These are phyloP conservation scores for Musca domestica DNA, from an alignment of 1,140 invertebrate genomes.

Conservation along the genomic window DNA sequence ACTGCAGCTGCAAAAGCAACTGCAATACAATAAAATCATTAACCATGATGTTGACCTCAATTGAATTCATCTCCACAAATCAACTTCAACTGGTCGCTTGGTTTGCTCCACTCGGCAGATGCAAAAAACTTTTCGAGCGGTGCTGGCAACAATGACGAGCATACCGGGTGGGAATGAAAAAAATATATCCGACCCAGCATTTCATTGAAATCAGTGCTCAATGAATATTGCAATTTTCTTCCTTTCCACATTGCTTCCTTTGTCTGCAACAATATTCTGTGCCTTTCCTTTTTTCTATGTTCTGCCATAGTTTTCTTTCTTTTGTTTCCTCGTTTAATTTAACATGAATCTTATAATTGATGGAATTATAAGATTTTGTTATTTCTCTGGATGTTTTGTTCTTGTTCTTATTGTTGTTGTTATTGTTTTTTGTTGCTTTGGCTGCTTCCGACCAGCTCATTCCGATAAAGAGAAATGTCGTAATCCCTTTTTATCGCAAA, in stretches of 20 bases:
- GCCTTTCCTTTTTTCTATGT: background rate
- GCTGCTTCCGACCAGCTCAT: too few relatives aligned
- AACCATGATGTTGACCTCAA: conserved; percentile 18
- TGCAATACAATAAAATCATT: background rate
- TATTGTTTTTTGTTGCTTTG: too few relatives aligned
- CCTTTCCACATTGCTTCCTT: background rate
- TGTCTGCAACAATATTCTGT: background rate
- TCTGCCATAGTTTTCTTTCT: background rate
- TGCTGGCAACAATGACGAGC: background rate
- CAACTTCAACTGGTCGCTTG: conserved; percentile 16
- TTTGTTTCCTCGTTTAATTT: background rate
- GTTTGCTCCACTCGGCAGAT: conserved; percentile 7
- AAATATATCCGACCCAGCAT: conserved; percentile 1
- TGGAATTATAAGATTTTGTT: conserved; percentile 11
- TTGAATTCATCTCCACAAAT: conserved; percentile 22
- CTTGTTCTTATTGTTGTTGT: too few relatives aligned
- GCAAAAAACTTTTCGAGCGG: background rate
- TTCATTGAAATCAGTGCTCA: conserved; percentile 15
- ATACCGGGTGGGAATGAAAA: background rate
- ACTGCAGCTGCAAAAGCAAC: background rate
- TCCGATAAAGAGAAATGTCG: too few relatives aligned
- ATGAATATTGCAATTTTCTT: conserved; percentile 18
- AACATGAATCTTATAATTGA: conserved; percentile 20
- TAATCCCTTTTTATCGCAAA: too few relatives aligned
- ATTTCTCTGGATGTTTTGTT: too few relatives aligned